phyloP scores from a whole-genome alignment of 2,113 vertebrate genomes.

The Cariama cristata region DNA sequence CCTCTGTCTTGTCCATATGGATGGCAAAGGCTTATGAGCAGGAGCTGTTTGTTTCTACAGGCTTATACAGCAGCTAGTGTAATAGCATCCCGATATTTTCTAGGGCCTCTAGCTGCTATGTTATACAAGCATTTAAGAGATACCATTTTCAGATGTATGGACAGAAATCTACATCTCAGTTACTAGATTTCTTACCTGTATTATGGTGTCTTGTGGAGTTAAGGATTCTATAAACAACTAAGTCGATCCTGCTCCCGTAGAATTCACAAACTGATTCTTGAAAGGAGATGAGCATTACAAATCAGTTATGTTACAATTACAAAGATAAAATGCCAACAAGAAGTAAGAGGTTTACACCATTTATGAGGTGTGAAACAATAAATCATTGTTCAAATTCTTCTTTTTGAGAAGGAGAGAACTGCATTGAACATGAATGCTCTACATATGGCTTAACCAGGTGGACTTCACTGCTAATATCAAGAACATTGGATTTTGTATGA shows the following conservation, averaged over 20 bases:
- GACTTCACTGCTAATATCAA: not conserved
- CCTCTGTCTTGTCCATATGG: not conserved
- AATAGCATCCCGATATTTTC: not conserved
- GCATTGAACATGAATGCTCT: not conserved
- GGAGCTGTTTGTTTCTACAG: not conserved
- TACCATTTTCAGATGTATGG: not conserved
- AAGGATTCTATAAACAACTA: not conserved
- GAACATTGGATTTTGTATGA: not conserved
- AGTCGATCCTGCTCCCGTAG: fast-evolving
- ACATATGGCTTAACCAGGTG: not conserved
- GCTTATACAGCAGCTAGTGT: not conserved
- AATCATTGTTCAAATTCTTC: not conserved
- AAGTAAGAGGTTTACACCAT: not conserved
- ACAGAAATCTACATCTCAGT: not conserved
- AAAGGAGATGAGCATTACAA: not conserved
- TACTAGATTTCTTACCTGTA: not conserved
- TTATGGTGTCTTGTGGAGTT: not conserved
- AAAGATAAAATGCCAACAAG: not conserved
- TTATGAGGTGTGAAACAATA: not conserved
- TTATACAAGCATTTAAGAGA: not conserved
- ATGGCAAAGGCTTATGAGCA: not conserved
- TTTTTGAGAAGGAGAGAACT: not conserved
- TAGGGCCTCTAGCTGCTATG: not conserved
- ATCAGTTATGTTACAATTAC: not conserved
- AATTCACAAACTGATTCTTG: not conserved